These are phyloP conservation scores for Sycophila sp. DNA, from an alignment of 1,140 invertebrate species.

Conservation along the genomic window DNA sequence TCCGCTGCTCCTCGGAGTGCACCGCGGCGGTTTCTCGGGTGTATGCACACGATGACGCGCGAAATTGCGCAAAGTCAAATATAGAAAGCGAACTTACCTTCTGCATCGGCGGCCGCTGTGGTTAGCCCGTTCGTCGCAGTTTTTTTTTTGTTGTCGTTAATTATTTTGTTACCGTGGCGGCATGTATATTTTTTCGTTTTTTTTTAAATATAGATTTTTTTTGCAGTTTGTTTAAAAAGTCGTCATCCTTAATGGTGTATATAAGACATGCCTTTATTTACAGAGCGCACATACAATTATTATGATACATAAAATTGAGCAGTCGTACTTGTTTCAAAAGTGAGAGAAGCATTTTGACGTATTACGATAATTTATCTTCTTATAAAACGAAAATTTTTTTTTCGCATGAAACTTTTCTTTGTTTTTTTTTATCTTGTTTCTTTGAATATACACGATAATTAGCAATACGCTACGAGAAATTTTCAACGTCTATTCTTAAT, in stretches of 20 bases:
- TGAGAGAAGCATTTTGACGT: conserved; percentile 37
- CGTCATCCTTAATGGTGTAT: conserved; percentile 37
- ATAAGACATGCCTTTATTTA: conserved; percentile 44
- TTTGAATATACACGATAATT: conserved; percentile 41
- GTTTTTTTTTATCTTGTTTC: neutral
- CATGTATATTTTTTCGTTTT: neutral
- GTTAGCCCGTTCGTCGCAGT: neutral
- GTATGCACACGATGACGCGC: conserved; percentile 2
- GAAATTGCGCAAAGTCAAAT: conserved; percentile 33
- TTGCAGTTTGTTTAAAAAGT: too few relatives aligned
- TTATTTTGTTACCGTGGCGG: neutral
- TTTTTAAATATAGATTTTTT: conserved; percentile 3
- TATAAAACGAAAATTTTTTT: conserved; percentile 37
- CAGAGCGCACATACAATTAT: conserved; percentile 42
- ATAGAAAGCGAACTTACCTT: conserved; percentile 38
- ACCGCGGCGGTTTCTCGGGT: conserved; percentile 20
- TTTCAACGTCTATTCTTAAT: conserved; percentile 36
- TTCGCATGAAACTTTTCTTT: conserved; percentile 24
- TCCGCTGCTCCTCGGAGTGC: conserved; percentile 14
- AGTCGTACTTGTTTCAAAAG: conserved; percentile 39
- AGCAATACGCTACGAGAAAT: conserved; percentile 36
- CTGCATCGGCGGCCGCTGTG: neutral
- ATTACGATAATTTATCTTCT: conserved; percentile 35
- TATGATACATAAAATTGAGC: conserved; percentile 41
- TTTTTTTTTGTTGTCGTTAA: neutral